Evolutionary conservation across 1,140 invertebrate genomes (phyloP), one percentile per base, ranked within the genome.

Genomic region (Pygmarrhopalites habei): DNA sequence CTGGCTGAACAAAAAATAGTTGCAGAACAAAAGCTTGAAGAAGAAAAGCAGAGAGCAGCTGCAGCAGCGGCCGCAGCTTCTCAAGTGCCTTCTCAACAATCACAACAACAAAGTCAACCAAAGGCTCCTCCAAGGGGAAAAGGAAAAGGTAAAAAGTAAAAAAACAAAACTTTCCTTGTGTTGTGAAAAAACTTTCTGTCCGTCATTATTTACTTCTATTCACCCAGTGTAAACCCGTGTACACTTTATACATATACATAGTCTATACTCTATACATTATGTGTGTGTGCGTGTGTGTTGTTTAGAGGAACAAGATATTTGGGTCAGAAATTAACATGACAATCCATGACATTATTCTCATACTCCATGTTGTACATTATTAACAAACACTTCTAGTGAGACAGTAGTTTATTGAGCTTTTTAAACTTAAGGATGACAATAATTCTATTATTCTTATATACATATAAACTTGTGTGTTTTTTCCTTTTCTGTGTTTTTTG

Each of bases 41-140:
- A 60, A 46, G 68, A 70, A 44, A 52, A 53, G 15, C 35, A 28
- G 17, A n/a, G 47, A 21, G 58, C 52, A 4, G 62, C 56, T 60
- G 52, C 56, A 2, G 44, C 26, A 17, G 14, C 30, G 23, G 32
- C 30, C 30, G 28, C 41, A 29, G 39, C 32, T 43, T 23, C 77
- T 66, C 79, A 78, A 72, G 71, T 71, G 35, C 53, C 71, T 7
- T 74, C 68, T 35, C 2, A 49, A 32, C 51, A 43, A 43, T 66
- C 2, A n/a, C n/a, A n/a, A 21, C 58, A 21, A 39, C 21, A 53
- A 57, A 21, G 10, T 35, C 58, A 60, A 32, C 64, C 64, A 23
- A 53, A 60, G 49, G 64, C 64, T 29, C 64, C 64, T 14, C 66
- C 66, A 1, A 58, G 61, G 32, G 30, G 57, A 44, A 67, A 67